Base-by-base conservation (phyloP, 2,797 vertebrate genomes). In the Notolabrus celidotus region DNA sequence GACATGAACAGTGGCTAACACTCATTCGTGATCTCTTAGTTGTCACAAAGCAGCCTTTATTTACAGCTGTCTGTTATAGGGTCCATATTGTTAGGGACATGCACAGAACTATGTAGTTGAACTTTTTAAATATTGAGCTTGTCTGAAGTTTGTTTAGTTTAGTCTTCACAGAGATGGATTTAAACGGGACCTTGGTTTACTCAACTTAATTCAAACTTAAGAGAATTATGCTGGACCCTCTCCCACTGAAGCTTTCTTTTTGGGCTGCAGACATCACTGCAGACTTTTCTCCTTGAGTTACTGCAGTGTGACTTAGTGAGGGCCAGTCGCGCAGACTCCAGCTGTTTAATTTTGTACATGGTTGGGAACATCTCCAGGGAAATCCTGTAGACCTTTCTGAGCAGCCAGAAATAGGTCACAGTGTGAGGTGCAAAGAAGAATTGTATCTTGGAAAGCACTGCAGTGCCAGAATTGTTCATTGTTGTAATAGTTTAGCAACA, bases 311-410 rank as follows among this genome's bases (percentile, higher is more conserved):
- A 68, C 67, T 51, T 55, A 36, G 60, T 66, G 74, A 14, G 25
- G 74, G 65, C 71, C 25, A 67, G 71, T 16, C 59, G 4, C 54
- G 47, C 84, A 23, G 53, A 53, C 73, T 88, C 73, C 79, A 87
- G 82, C 81, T 84, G 84, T 89, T 91, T 83, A 67, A 87, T 88
- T 90, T 82, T 68, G 62, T 81, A 77, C 72, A 56, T 65, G 69
- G 56, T 71, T 64, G 67, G 78, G 73, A 83, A 73, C 49, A 68
- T 89, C 89, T 88, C 84, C 42, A 63, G 83, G 77, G 88, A 86
- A 89, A 86, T 87, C 75, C 83, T 74, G 55, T 63, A 68, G 68
- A 88, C 83, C 63, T 75, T 82, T 85, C 46, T 4, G 75, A 79
- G 74, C 77, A 71, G 76, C 71, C 71, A 79, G 83, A 91, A 92